Base-by-base conservation (phyloP, 2,888 invertebrate species). In the Penaeus monodon region DNA sequence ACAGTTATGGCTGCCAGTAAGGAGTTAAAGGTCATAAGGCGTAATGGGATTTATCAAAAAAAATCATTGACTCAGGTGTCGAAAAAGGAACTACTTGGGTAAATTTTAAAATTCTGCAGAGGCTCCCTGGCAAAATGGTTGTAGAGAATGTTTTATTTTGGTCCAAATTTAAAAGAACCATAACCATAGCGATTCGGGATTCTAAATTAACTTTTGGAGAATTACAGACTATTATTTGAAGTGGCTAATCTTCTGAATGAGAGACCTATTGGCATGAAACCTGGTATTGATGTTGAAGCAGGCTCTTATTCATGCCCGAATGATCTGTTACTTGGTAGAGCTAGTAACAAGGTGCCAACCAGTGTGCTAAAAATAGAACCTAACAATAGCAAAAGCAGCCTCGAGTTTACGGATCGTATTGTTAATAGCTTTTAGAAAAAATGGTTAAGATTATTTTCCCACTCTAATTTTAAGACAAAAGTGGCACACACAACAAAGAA, bases 201-300 rank as follows among this genome's bases (percentile, higher is more conserved):
- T 81, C 20, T 49, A 27, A 49, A 22, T 33, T 85, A 2, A 81
- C 85, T 17, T 85, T 85, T 29, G 44, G 85, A 24, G 64, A 80
- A 74, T 74, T 85, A 33, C 85, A 85, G 64, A 85, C 80, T 38
- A 44, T 73, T 80, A 7, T 79, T 57, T 27, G 70, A 80, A 64
- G 64, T 80, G 27, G 85, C 80, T n/a, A 85, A 80, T 64, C 38
- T 80, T n/a, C 29, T 85, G 73, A 85, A 85, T 85, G 85, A 79
- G 14, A 80, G 81, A 27, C 74, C 81, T 14, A 86, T 81, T 68
- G 86, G 77, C 22, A 66, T 86, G 22, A 86, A 81, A 64, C 86
- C 81, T 49, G 81, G 81, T 20, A 27, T 22, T 74, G 81, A 81
- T 86, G 24, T 76, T 24, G 29, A 84, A 20, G 24, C 68, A 17